phyloP scores from a whole-genome alignment of 2,797 vertebrate genomes.

The Hylomyscus alleni region DNA sequence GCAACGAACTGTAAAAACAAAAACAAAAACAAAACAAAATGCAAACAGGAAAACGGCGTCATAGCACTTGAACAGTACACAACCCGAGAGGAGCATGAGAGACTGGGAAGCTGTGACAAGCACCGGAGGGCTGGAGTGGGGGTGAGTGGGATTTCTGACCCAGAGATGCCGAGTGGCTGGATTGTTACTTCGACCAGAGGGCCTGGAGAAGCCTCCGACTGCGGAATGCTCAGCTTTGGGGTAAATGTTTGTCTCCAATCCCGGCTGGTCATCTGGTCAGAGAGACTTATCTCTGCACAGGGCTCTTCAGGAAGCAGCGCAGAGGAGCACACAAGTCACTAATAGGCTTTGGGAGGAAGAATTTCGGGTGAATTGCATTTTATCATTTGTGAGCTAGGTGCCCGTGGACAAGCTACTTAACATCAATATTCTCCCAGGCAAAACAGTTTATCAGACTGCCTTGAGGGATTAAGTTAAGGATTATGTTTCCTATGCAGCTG shows the following conservation, averaged over 20 bases:
- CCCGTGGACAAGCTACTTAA: neutral
- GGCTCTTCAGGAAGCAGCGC: neutral
- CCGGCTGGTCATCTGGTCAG: neutral
- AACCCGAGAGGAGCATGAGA: neutral
- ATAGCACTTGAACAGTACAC: constrained; percentile 75
- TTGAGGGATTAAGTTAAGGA: constrained; percentile 9
- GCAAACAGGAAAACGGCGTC: constrained; percentile 81
- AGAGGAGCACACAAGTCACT: neutral
- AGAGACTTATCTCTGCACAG: neutral
- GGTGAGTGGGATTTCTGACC: neutral
- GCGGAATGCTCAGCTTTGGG: neutral
- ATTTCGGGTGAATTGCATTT: neutral
- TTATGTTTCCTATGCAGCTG: neutral
- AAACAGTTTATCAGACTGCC: neutral
- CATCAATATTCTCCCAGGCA: neutral
- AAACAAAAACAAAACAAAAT: constrained; percentile 84
- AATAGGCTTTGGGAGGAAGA: constrained; percentile 1
- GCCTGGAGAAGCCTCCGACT: neutral
- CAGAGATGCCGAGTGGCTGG: neutral
- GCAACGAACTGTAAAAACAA: constrained; percentile 94
- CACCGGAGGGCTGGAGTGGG: neutral
- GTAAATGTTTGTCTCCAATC: neutral
- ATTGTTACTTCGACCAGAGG: neutral
- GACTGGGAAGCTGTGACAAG: neutral
- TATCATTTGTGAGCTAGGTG: neutral